Percentiles rank a stretch among this genome's conserved stretches.
phyloP scores from a whole-genome alignment of 2,888 invertebrate genomes.

The Boloria selene region DNA sequence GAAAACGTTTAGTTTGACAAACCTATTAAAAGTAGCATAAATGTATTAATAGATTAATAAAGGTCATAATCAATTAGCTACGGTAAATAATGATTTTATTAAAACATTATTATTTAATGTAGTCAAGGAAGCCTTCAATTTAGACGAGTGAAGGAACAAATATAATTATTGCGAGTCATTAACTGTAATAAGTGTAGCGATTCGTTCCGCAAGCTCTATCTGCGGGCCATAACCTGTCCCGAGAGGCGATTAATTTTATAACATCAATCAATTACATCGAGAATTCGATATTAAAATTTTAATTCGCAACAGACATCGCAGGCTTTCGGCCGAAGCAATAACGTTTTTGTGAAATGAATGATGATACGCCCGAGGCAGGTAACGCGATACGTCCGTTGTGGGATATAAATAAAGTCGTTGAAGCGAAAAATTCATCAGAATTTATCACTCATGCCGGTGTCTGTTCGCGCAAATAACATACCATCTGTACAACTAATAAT shows the following conservation, averaged over 20 bases:
- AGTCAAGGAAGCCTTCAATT: not conserved
- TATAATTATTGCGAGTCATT: conserved; percentile 53
- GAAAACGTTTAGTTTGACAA: not conserved
- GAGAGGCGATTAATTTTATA: conserved; percentile 66
- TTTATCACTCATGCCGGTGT: conserved; percentile 60
- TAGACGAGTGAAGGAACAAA: conserved; percentile 39
- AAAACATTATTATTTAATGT: conserved; percentile 1
- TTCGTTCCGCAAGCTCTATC: conserved; percentile 57
- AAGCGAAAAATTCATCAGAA: conserved; percentile 70
- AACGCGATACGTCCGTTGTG: conserved; percentile 63
- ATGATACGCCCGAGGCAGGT: conserved; percentile 66
- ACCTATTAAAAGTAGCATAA: conserved; percentile 4
- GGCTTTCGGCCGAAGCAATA: conserved; percentile 59
- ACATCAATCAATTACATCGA: conserved; percentile 70
- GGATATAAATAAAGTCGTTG: conserved; percentile 72
- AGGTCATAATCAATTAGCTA: conserved; percentile 12
- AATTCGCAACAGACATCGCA: conserved; percentile 54
- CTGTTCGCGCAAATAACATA: conserved; percentile 34
- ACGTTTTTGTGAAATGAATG: conserved; percentile 68
- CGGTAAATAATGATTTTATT: not conserved
- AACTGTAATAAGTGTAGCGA: conserved; percentile 58
- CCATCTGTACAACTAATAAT: conserved; percentile 27
- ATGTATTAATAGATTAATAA: conserved; percentile 1
- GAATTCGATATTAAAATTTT: conserved; percentile 66
- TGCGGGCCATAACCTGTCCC: conserved; percentile 48